phyloP scores from a whole-genome alignment of 2,113 vertebrate species.

The Alexandromys fortis region DNA sequence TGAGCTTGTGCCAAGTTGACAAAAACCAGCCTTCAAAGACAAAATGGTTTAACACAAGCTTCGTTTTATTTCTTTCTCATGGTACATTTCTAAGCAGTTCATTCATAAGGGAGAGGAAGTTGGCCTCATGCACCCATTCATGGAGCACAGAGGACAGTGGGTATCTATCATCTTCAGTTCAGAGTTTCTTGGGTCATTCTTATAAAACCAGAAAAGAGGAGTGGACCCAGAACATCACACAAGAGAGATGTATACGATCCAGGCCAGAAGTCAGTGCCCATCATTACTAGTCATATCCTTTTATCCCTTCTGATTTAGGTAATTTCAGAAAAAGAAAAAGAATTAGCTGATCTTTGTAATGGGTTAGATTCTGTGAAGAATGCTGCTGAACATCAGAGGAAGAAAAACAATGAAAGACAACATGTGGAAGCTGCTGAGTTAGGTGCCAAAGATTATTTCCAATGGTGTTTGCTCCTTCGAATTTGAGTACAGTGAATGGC shows the following conservation, averaged over 20 bases:
- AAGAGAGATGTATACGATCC: too few species aligned
- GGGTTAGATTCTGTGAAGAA: constrained; percentile 91
- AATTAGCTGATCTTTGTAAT: constrained; percentile 87
- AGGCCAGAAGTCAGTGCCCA: neutral
- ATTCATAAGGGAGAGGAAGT: neutral
- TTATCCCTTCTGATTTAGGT: neutral
- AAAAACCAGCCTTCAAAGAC: neutral
- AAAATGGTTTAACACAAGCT: neutral
- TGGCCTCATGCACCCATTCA: neutral
- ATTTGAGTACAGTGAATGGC: constrained; percentile 93
- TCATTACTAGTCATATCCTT: neutral
- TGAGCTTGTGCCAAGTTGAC: neutral
- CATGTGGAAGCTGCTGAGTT: constrained; percentile 88
- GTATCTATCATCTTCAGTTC: neutral
- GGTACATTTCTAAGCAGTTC: neutral
- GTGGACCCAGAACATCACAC: neutral
- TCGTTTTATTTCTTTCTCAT: neutral
- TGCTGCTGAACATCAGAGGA: constrained; percentile 94
- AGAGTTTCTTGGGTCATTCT: neutral
- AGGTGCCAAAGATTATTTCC: constrained; percentile 93
- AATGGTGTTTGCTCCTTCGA: constrained; percentile 90
- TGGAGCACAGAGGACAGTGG: neutral
- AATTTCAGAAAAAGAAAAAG: constrained; percentile 91
- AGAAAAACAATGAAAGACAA: constrained; percentile 96
- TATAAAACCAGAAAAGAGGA: neutral